phyloP scores from a whole-genome alignment of 1,140 invertebrate species.

The Apis dorsata region DNA sequence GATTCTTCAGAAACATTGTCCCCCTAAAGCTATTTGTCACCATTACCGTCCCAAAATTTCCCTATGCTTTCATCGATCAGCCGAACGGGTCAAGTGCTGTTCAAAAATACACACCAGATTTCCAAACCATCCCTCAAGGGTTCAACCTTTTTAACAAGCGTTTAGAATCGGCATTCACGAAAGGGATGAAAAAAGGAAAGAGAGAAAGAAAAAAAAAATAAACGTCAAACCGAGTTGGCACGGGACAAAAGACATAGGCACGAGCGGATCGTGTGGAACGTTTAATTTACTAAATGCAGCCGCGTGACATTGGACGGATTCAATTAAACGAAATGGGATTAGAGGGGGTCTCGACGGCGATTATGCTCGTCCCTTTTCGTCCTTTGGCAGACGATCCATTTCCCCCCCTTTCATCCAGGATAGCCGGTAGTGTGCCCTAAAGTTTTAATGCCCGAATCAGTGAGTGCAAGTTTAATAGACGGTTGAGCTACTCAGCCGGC shows the following conservation, averaged over 20 bases:
- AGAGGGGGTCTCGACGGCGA: conserved; percentile 26
- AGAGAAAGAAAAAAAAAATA: too few species aligned
- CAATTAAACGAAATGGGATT: conserved; percentile 51
- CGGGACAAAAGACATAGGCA: neutral
- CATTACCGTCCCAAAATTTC: neutral
- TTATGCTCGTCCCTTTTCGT: conserved; percentile 48
- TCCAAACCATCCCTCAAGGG: too few species aligned
- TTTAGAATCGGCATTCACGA: too few species aligned
- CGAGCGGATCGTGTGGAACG: neutral
- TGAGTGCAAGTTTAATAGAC: conserved; percentile 61
- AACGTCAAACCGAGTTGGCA: neutral
- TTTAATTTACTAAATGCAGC: conserved; percentile 26
- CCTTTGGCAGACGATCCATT: conserved; percentile 23
- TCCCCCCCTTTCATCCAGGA: conserved; percentile 24
- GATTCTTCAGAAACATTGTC: neutral
- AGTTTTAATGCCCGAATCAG: conserved; percentile 65
- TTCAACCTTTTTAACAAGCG: too few species aligned
- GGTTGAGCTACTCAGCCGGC: conserved; percentile 47
- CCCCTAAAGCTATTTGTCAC: neutral
- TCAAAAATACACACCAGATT: neutral
- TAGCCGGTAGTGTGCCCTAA: conserved; percentile 46
- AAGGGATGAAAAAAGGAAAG: too few species aligned
- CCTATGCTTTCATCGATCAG: conserved; percentile 1
- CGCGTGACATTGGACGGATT: conserved; percentile 37
- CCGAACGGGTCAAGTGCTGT: neutral